Base-by-base conservation (phyloP, 2,888 invertebrate genomes). In the Anarsia innoxiella region DNA sequence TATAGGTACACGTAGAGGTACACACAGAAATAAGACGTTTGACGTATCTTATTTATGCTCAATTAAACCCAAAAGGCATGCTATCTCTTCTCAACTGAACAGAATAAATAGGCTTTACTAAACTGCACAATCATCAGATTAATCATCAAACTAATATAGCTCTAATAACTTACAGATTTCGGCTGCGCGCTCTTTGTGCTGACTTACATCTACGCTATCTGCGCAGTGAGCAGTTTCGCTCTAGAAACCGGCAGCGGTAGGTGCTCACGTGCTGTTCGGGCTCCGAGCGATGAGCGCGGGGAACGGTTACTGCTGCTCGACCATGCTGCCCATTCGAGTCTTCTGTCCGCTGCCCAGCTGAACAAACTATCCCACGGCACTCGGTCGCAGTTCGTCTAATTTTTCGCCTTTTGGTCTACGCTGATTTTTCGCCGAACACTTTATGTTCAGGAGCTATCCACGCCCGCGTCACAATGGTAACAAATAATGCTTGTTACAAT, bases 161-260 rank as follows among this genome's bases (percentile, higher is more conserved):
- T n/a, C n/a, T n/a, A n/a, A n/a, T n/a, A n/a, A n/a, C n/a, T 67
- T 70, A 14, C 71, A 86, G 86, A 76, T 56, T 66, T 80, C 44
- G 68, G 73, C 2, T 73, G 79, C 52, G 67, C 69, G 1, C 44
- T 84, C 1, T 72, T 84, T 50, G 65, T 83, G 33, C 40, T 79
- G 9, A 72, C 79, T 2, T 84, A 78, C 51, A 55, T 84, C 25
- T 86, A 86, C 65, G 82, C 80, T 0, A 80, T 85, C 19, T 74
- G 75, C 51, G 74, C 82, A 1, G 85, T 85, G 3, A 75, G 69
- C 45, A 84, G 83, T 42, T 84, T 83, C 56, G 74, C 77, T 0
- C 41, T 78, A 8, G 80, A 80, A 53, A 73, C 72, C 1, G 70
- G 70, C 12, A 53, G 63, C 13, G 67, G 69, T 0, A 52, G 66